Conservation (phyloP, 1,140 invertebrate genomes). For the Matsumurasca onukii region DNA sequence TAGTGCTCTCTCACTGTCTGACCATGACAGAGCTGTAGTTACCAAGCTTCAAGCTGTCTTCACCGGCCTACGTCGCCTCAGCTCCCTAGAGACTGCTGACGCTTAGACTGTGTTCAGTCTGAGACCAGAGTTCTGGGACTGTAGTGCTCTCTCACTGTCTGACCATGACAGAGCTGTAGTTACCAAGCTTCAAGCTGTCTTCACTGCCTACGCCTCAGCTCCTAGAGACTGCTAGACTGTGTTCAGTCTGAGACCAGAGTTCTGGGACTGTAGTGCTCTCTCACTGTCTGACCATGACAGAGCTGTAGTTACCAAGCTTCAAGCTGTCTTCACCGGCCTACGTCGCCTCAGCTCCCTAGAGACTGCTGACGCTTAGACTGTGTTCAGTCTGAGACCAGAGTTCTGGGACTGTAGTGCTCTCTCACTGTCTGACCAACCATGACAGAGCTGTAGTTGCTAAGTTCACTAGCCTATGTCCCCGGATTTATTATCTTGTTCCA, state of each 20-base stretch:
- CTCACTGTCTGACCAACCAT: slow-evolving; percentile 27
- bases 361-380: background rate
- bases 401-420: slow-evolving; percentile 22
- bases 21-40: slow-evolving; percentile 32
- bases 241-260: slow-evolving; percentile 34
- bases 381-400: background rate
- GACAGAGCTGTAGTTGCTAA: slow-evolving; percentile 32
- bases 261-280: slow-evolving; percentile 30
- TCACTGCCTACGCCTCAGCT: too few relatives aligned
- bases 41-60: slow-evolving; percentile 29
- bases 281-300: slow-evolving; percentile 30
- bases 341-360: background rate
- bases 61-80: background rate
- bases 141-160: slow-evolving; percentile 22
- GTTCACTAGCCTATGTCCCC: too few relatives aligned
- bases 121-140: slow-evolving; percentile 2
- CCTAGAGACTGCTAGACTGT: too few relatives aligned
- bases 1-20: slow-evolving; percentile 20
- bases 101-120: background rate
- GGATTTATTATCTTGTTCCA: too few relatives aligned
- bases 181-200: slow-evolving; percentile 26
- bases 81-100: background rate
- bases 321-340: slow-evolving; percentile 18
- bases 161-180: slow-evolving; percentile 33
- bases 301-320: slow-evolving; percentile 32